Conservation (phyloP, 2,797 vertebrate species). For the Tokudaia muenninki region DNA sequence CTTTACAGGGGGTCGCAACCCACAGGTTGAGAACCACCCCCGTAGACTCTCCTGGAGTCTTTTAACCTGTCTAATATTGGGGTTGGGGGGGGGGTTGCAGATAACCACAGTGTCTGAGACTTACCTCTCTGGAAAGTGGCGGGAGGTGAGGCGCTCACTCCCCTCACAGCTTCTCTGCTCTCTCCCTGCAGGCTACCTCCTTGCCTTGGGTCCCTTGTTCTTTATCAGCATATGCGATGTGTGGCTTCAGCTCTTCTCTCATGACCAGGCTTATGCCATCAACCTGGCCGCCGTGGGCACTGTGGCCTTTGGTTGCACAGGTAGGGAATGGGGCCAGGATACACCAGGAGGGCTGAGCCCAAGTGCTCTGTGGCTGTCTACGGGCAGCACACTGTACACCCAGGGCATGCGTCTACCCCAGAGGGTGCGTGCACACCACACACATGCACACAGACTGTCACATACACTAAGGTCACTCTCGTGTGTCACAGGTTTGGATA, state of each 20-base stretch:
- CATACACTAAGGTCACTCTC: neutral
- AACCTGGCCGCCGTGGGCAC: constrained; percentile 96
- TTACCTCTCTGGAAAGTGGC: neutral
- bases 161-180: neutral
- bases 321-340: constrained; percentile 86
- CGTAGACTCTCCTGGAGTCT: neutral
- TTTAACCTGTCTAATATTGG: neutral
- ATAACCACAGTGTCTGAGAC: neutral
- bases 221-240: constrained; percentile 97
- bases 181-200: constrained; percentile 92
- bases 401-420: neutral
- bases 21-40: neutral
- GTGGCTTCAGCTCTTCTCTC: constrained; percentile 96
- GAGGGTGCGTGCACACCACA: neutral
- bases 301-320: constrained; percentile 98
- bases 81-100: neutral
- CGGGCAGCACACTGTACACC: too few relatives aligned
- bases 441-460: neutral
- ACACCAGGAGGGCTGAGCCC: neutral
- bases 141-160: neutral
- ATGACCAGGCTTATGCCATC: constrained; percentile 93
- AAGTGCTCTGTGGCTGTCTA: neutral
- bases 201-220: constrained; percentile 95
- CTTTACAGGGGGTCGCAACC: neutral
- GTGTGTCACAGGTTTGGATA: neutral